phyloP scores from a whole-genome alignment of 2,797 vertebrate genomes.

The Poecilia gillii region DNA sequence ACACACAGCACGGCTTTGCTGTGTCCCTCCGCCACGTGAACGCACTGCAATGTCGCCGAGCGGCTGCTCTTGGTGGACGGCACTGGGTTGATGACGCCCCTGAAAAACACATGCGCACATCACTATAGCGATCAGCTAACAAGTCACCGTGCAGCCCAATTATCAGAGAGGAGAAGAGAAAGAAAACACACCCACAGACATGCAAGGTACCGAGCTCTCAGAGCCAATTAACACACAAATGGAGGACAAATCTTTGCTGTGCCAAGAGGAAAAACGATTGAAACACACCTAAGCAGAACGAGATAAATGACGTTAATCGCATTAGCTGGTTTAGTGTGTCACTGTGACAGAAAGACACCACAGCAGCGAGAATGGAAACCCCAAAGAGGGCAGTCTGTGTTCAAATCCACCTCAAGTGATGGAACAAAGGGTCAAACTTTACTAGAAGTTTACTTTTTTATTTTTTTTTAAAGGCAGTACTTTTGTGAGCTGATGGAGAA shows the following conservation, averaged over 20 bases:
- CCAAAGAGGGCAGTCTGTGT: not conserved
- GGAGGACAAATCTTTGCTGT: slow-evolving; percentile 28
- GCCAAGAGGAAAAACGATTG: not conserved
- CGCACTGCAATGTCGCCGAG: slow-evolving; percentile 84
- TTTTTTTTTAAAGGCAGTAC: slow-evolving; percentile 18
- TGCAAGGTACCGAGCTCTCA: slow-evolving; percentile 40
- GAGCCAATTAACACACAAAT: slow-evolving; percentile 47
- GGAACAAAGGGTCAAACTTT: not conserved
- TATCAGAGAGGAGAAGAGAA: slow-evolving; percentile 1
- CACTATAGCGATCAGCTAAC: not conserved
- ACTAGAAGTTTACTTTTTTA: not conserved
- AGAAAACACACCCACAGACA: slow-evolving; percentile 21
- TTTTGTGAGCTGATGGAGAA: slow-evolving; percentile 26
- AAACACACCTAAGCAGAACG: not conserved
- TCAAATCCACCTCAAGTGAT: not conserved
- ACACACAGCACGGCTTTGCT: slow-evolving; percentile 96
- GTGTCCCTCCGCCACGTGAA: slow-evolving; percentile 93
- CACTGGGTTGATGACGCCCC: slow-evolving; percentile 94
- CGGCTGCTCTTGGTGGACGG: slow-evolving; percentile 85
- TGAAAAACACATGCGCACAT: slow-evolving; percentile 61
- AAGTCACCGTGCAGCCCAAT: not conserved
- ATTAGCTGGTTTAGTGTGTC: not conserved
- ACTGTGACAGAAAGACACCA: not conserved
- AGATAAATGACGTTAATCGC: not conserved
- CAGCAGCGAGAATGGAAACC: not conserved